Evolutionary conservation across 2,797 vertebrate species (phyloP), one percentile per base, ranked within the genome.

Genomic region (Megalops cyprinoides): DNA sequence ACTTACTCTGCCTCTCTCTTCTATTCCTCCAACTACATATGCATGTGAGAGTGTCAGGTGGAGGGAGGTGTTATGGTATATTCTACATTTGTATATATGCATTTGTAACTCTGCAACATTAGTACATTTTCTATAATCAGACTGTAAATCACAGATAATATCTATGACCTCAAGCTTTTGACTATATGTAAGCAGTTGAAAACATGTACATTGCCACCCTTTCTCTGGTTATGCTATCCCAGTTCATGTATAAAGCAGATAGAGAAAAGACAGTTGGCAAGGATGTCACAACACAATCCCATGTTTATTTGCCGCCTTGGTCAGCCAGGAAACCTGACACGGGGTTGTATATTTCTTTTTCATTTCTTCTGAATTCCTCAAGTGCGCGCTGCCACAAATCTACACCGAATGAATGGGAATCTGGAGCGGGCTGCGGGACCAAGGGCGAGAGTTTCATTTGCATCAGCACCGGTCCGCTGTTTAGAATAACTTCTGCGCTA

Each of bases 381-480:
- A 78, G 44, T 34, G 51, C 37, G 69, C 53, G 20, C 65, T 48
- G 67, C 20, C 65, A 37, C 20, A 15, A 46, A 44, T 49, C 28
- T 5, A 31, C 25, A 25, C 25, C 51, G 74, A 56, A 55, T 55
- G 74, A 71, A 44, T 23, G 67, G 42, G 46, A 76, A 42, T 28
- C 56, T 53, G 10, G 25, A 34, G 71, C 28, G 62, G 28, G n/a
- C n/a, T n/a, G n/a, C n/a, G n/a, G n/a, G n/a, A n/a, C n/a, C 44
- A 46, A 9, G 8, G 69, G n/a, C 71, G 53, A 74, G 8, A 76
- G 49, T 82, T 82, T 74, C 51, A 78, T 78, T 73, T 78, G 76
- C 76, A 78, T 78, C 65, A 82, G 42, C 44, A 28, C 9, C 51
- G 25, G 75, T 48, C 75, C 42, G 65, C 65, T 53, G 74, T 53